Base-by-base conservation (phyloP, 64 coral and sea anemone species). In the Pocillopora verrucosa region DNA sequence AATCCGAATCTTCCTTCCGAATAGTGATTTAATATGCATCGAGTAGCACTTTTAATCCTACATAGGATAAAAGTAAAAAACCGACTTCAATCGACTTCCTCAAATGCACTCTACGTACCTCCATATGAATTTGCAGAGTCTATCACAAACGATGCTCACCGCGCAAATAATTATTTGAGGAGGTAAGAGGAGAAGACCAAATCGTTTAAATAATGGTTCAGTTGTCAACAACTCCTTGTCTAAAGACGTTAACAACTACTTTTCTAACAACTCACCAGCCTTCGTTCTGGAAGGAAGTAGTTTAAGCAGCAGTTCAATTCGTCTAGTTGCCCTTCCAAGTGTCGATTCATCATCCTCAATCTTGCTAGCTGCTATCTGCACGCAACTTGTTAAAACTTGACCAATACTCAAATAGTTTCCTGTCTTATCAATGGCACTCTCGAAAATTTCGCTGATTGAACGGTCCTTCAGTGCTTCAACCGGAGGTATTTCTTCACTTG, bases 371-470 rank as follows among this genome's bases (percentile, higher is more conserved):
- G 95, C 95, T 30, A 85, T 82, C 56, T 96, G 95, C 4, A 96
- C 82, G 60, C 91, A 96, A 84, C 86, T 77, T 14, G 61, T 81
- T 20, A 96, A 22, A 56, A 96, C 24, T 36, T 75, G 56, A 10
- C 88, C 62, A 11, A 86, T n/a, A 57, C 60, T 74, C 9, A 82
- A 30, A 4, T 87, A 38, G 60, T 79, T 36, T 15, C 87, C 92
- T 5, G 74, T 87, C 56, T 58, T 74, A 11, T 30, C 10, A 14
- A 80, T 20, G 13, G 56, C 73, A 38, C 75, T 67, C 72, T 82
- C 65, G 58, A 98, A 93, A 30, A 98, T 80, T 1, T 74, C 88
- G 36, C 95, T 98, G 1, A 98, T 83, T 34, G 95, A 98, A 16
- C 88, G 92, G 63, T 88, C 91, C 3, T 72, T 73, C 15, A 98